A percentile compares a stretch with the other conserved stretches of the same genome.
Evolutionary conservation across 2,113 vertebrate genomes (phyloP).

Genomic region (Vulpes vulpes): DNA sequence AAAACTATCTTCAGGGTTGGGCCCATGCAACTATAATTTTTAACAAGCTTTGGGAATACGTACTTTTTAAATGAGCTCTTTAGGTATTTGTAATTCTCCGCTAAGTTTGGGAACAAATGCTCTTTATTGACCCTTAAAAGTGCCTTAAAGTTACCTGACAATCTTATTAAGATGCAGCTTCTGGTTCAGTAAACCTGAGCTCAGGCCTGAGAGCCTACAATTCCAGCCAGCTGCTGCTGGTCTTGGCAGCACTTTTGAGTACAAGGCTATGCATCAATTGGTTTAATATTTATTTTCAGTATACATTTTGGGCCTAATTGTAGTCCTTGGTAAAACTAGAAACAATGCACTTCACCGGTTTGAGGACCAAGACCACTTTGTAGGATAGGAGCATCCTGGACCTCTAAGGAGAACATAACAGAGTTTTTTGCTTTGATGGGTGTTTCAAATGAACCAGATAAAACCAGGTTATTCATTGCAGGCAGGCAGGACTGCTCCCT

Average conservation of each 20-base stretch:
- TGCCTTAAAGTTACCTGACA: neutral
- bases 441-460: neutral
- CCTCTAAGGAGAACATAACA: neutral
- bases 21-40: neutral
- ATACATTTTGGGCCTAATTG: too few relatives aligned
- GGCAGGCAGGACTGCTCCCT: neutral
- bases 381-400: too few relatives aligned
- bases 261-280: neutral
- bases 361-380: neutral
- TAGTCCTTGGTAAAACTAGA: neutral
- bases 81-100: neutral
- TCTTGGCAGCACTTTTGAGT: rapidly evolving
- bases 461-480: neutral
- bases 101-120: neutral
- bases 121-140: neutral
- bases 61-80: neutral
- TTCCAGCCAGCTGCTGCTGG: neutral
- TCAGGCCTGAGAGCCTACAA: neutral
- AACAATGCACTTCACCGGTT: neutral
- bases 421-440: neutral
- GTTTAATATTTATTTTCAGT: neutral
- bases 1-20: neutral
- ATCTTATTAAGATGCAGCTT: neutral
- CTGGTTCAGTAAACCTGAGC: neutral
- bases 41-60: neutral